phyloP scores from a whole-genome alignment of 1,140 invertebrate species.

The Conus ventricosus region DNA sequence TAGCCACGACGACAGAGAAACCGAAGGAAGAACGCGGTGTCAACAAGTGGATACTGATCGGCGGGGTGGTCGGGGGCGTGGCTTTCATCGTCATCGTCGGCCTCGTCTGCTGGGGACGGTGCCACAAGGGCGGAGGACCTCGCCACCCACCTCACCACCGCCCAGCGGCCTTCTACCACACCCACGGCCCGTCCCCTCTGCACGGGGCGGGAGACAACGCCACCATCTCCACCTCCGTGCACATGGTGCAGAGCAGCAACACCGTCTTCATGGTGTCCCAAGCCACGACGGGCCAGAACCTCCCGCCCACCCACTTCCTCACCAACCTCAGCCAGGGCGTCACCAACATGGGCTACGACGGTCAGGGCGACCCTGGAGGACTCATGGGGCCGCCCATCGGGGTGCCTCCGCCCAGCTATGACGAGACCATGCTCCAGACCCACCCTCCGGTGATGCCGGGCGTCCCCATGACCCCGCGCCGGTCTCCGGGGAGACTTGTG shows the following conservation, averaged over 20 bases:
- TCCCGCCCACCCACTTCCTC: neutral
- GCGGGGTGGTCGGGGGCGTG: neutral
- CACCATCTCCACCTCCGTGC: neutral
- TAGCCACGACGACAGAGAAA: neutral
- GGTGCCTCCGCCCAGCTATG: neutral
- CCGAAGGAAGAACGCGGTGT: neutral
- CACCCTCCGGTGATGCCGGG: neutral
- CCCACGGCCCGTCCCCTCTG: neutral
- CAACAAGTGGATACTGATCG: neutral
- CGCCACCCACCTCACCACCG: neutral
- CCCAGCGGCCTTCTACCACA: neutral
- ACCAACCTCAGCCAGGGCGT: neutral
- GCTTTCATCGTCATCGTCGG: neutral
- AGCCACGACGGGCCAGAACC: no score
- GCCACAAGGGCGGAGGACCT: neutral
- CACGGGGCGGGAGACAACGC: neutral
- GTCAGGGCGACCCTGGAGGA: neutral
- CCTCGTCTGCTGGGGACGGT: neutral
- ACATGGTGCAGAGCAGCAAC: slow-evolving; percentile 5
- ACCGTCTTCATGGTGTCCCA: neutral
- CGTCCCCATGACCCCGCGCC: neutral
- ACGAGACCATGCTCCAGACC: neutral
- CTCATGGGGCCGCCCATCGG: neutral
- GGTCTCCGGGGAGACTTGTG: neutral
- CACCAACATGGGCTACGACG: neutral